Conservation (phyloP, 1,140 invertebrate species). For the Hypsibius dujardini region DNA sequence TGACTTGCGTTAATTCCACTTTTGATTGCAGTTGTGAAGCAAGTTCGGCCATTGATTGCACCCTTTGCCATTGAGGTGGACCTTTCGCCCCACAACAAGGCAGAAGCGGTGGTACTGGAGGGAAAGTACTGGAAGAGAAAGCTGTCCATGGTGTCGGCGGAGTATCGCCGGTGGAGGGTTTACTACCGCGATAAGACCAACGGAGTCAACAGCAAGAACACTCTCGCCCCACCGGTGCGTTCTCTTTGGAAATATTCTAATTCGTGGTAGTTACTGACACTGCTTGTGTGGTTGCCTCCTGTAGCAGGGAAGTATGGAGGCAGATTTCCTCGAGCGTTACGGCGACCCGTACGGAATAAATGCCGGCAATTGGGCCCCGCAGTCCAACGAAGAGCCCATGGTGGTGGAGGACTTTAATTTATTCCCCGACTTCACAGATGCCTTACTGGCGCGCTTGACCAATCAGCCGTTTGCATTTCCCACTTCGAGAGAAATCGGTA, state of each 20-base stretch:
- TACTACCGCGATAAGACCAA: slow-evolving; percentile 59
- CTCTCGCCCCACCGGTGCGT: too few relatives aligned
- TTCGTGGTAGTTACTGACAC: too few relatives aligned
- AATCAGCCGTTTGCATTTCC: slow-evolving; percentile 88
- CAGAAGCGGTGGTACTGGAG: slow-evolving; percentile 83
- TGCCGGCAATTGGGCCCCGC: neutral
- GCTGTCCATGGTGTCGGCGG: slow-evolving; percentile 82
- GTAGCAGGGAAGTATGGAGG: too few relatives aligned
- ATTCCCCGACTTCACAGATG: slow-evolving; percentile 72
- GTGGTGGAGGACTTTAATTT: slow-evolving; percentile 63
- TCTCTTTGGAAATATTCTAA: too few relatives aligned
- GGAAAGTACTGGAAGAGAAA: slow-evolving; percentile 98
- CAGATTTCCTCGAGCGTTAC: neutral
- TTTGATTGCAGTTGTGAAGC: slow-evolving; percentile 63
- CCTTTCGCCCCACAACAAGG: slow-evolving; percentile 80
- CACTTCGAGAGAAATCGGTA: slow-evolving; percentile 83
- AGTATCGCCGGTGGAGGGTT: slow-evolving; percentile 98
- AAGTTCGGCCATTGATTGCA: slow-evolving; percentile 68
- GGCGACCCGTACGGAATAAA: neutral
- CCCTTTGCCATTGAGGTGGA: slow-evolving; percentile 86
- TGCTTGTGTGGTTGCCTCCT: too few relatives aligned
- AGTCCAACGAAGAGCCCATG: slow-evolving; percentile 34
- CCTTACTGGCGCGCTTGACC: slow-evolving; percentile 48
- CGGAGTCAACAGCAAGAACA: neutral
- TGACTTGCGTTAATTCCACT: slow-evolving; percentile 18